Conservation (phyloP, 2,888 invertebrate species). For the Spilosoma lubricipeda region DNA sequence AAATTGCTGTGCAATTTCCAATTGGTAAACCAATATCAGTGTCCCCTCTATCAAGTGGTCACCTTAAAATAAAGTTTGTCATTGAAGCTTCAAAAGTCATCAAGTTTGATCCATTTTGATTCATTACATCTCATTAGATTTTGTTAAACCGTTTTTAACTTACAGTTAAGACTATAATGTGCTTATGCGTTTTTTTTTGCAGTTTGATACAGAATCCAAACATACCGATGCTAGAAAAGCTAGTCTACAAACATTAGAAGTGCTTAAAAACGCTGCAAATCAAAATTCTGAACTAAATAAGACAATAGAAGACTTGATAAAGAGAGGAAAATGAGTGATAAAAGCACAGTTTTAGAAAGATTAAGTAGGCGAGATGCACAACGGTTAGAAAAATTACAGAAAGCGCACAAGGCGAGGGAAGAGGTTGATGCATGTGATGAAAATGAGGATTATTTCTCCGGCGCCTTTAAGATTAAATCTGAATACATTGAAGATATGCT, state of each 20-base stretch:
- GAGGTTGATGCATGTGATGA: constrained; percentile 88
- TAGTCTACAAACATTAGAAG: constrained; percentile 63
- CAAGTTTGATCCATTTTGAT: constrained; percentile 69
- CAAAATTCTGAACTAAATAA: constrained; percentile 77
- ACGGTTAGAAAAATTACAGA: constrained; percentile 88
- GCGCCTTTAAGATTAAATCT: constrained; percentile 89
- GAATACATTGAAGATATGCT: constrained; percentile 88
- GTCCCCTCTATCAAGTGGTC: constrained; percentile 28
- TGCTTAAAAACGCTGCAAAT: constrained; percentile 82
- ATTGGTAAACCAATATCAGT: constrained; percentile 20
- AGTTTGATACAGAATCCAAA: constrained; percentile 75
- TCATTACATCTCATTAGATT: constrained; percentile 2
- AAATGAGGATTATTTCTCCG: constrained; percentile 90
- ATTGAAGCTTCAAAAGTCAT: constrained; percentile 49
- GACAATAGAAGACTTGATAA: constrained; percentile 80
- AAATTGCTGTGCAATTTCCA: background rate
- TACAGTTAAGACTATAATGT: background rate
- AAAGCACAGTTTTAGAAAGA: constrained; percentile 77
- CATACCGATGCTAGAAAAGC: constrained; percentile 71
- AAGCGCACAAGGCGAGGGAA: constrained; percentile 88
- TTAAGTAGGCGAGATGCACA: constrained; percentile 87
- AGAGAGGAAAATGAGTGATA: constrained; percentile 81
- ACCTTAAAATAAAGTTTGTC: constrained; percentile 17
- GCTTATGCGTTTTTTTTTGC: constrained; percentile 42
- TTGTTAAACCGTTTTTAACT: background rate